Evolutionary conservation across 2,888 invertebrate species (phyloP), one percentile per base, ranked within the genome.

Genomic region (Synanthedon vespiformis): DNA sequence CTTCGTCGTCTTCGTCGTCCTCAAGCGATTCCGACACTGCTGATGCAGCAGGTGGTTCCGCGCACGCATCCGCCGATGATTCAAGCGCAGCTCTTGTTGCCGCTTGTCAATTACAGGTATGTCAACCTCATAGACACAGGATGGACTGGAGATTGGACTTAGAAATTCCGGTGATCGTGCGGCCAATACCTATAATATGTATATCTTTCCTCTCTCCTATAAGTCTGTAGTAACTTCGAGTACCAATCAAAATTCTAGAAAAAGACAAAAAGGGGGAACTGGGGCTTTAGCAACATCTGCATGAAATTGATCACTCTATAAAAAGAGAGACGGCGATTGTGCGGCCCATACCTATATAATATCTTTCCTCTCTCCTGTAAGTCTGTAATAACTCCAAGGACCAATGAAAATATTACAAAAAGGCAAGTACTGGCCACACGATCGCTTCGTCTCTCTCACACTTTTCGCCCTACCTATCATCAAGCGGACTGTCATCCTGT

Each of bases 41-140:
- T 53, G 86, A 84, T 49, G 83, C 77, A 14, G 84, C 76, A 27
- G 83, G 74, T 59, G 83, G 80, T 54, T 74, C 80, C 40, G 74
- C 74, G 4, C 75, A 81, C 48, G 77, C 74, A n/a, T 76, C 82
- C 1, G 72, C 80, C 8, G 86, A 85, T 51, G 90, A 90, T 60
- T 88, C 89, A 1, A 89, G 88, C 57, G 89, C 88, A 3, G 90
- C 89, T 57, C 80, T 90, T 57, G 90, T 84, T 2, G 88, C 84
- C 50, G 88, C 89, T 40, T 90, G 88, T 70, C 90, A 83, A 67
- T 72, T 89, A 54, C 90, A 90, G 74, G 88, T 87, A 59, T 64
- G 59, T 27, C 5, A 10, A 48, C 13, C 6, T 22, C 22, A 22
- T 22, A 22, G 22, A 22, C 22, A 22, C 22, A 5, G 18, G 18